Evolutionary conservation across 2,888 invertebrate genomes (phyloP), one percentile per base, ranked within the genome.

Genomic region (Chloroclysta siterata): DNA sequence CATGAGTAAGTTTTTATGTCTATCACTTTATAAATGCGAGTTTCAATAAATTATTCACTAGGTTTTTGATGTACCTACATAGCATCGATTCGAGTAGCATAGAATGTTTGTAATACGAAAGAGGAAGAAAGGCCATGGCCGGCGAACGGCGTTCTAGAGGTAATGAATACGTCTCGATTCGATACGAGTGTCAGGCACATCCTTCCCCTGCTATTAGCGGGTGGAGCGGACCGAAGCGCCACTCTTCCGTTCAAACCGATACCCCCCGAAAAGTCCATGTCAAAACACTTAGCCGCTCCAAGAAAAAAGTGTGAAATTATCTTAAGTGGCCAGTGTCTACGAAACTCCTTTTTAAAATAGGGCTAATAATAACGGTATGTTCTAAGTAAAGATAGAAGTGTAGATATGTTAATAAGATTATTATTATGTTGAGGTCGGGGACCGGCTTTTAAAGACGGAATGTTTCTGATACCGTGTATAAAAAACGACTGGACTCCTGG

Each of bases 391-490:
- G 90, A 90, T 90, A 88, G 86, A 87, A 87, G 87, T 87, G 85
- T 85, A 90, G 90, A 91, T 91, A 91, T 88, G 89, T 90, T 90
- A 90, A 93, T 92, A 91, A 90, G 90, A 89, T 90, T 91, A 90
- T 89, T 90, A 89, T 90, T 90, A 90, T 79, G 84, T 79, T 84
- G 86, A 85, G 88, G 84, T 86, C 88, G 85, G 84, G 75, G 88
- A 90, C 90, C 90, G 90, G 90, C 83, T 90, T 88, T 89, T 89
- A 86, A 81, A 86, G 84, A 82, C 86, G 91, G 90, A 90, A 90
- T 90, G 90, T 89, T 84, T 87, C 87, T 84, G 88, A 88, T 86
- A 87, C 78, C 85, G 90, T 89, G 85, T 92, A 93, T 93, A 93
- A 91, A 91, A 92, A 93, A 91, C 91, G 86, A 77, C 71, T 84